Base-by-base conservation (phyloP, 2,888 invertebrate species). In the Helicoverpa assulta region DNA sequence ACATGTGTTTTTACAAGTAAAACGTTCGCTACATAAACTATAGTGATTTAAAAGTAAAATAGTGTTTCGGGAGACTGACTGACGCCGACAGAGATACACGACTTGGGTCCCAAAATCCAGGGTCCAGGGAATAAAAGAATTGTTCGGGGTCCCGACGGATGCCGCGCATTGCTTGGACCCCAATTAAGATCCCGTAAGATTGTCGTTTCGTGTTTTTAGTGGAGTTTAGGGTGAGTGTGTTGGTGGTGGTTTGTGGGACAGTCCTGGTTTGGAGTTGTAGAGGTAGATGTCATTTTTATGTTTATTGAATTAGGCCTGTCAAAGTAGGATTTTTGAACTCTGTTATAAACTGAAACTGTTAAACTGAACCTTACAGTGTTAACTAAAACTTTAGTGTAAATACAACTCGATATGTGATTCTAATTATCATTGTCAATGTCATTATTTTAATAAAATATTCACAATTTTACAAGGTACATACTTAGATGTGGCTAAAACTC, bases 151-250 rank as follows among this genome's bases (percentile, higher is more conserved):
- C 26, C 52, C 85, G 85, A 84, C 62, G 73, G 75, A 93, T 94
- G 89, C 94, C 91, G 70, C 79, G 88, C 90, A 94, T 94, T 86
- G 90, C 91, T 82, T 57, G 75, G 81, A 82, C 87, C 88, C 93
- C 94, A 94, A 94, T 94, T 93, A 94, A 94, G 94, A 94, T 94
- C 93, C 90, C 88, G 89, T 88, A 88, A 92, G 94, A 94, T 94
- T 93, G 93, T 94, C 91, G 85, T 83, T 81, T 70, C 83, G 82
- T 84, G 82, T 86, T 90, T 89, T 91, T 92, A 76, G 78, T 69
- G 51, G 43, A 21, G 6, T 57, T 67, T 79, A 73, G 70, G 50
- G 54, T 37, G 50, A 18, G 6, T 26, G 40, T 53, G 33, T 0
- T 14, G 3, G 10, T n/a, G 37, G 40, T 0, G 0, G 51, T 60